Evolutionary conservation across 2,888 invertebrate genomes (phyloP), one percentile per base, ranked within the genome.

Genomic region (Drosophila subquinaria): DNA sequence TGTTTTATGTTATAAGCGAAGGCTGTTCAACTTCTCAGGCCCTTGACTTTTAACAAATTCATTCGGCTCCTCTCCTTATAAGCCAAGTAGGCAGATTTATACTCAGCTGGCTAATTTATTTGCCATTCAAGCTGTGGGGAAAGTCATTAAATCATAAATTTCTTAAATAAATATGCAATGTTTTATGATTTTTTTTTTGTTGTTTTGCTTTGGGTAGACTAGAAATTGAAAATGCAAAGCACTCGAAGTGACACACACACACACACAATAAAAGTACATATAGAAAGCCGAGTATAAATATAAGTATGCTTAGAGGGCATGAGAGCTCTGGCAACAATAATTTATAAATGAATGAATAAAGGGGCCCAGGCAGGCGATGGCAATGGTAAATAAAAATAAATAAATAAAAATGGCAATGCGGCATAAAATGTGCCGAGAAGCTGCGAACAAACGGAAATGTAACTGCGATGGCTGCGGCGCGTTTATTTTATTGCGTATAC

Each of bases 361-460:
- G 89, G 87, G 88, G 82, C 63, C 69, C 40, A 68, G 63, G 73
- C 36, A 23, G 51, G 59, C 64, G 33, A 51, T 69, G 79, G 76
- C 71, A 79, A 70, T 76, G 70, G 81, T 78, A 71, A 89, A 84
- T 84, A 87, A 89, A 87, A 87, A 87, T 84, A 85, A 85, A 87
- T 87, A 85, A 85, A 87, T 87, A 89, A 89, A 89, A 79, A 81
- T 89, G 82, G 85, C 88, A 89, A 87, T 89, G 89, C 89, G 88
- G 88, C 85, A 89, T 76, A 79, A 84, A 89, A 84, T 79, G 89
- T 73, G 69, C 64, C 78, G 73, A 73, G 72, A 33, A 73, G 75
- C 69, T 53, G 68, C 57, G 80, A 69, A 72, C 70, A 77, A 69
- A 67, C 85, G 78, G 83, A 80, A 84, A 79, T 88, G 89, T 81